A percentile compares a stretch with the other conserved stretches of the same genome.
phyloP scores from a whole-genome alignment of 1,140 invertebrate genomes.

The Tribolium castaneum region DNA sequence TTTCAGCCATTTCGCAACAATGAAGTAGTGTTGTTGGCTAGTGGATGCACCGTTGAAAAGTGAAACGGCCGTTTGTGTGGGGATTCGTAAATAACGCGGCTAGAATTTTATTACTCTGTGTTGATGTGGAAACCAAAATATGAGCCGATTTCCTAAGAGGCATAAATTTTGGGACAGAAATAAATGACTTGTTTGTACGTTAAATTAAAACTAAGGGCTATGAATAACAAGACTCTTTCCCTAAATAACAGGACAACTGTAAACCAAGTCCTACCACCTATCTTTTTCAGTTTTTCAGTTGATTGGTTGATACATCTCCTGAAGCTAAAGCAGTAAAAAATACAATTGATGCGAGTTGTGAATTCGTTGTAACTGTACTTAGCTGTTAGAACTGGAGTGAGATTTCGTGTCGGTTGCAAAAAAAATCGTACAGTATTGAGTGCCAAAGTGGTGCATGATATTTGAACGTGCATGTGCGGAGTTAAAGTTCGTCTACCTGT shows the following conservation, averaged over 20 bases:
- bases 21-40: neutral
- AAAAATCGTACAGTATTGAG: too few relatives aligned
- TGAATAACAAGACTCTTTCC: too few relatives aligned
- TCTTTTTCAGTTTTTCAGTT: too few relatives aligned
- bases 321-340: too few relatives aligned
- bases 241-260: neutral
- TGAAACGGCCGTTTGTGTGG: neutral
- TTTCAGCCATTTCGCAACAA: conserved; percentile 19
- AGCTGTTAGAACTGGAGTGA: neutral
- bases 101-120: neutral
- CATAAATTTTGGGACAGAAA: neutral
- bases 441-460: neutral
- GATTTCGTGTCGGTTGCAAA: neutral
- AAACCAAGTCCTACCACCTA: too few relatives aligned
- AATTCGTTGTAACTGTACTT: neutral
- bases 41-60: neutral
- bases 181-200: neutral
- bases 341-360: too few relatives aligned
- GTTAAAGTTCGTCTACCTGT: conserved; percentile 5
- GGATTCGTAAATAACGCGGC: conserved; percentile 12
- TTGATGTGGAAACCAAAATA: neutral
- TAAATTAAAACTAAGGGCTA: neutral
- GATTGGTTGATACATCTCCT: too few relatives aligned
- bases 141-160: neutral
- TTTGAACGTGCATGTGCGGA: neutral